Base-by-base conservation (phyloP, 2,888 invertebrate species). In the Arctia plantaginis region DNA sequence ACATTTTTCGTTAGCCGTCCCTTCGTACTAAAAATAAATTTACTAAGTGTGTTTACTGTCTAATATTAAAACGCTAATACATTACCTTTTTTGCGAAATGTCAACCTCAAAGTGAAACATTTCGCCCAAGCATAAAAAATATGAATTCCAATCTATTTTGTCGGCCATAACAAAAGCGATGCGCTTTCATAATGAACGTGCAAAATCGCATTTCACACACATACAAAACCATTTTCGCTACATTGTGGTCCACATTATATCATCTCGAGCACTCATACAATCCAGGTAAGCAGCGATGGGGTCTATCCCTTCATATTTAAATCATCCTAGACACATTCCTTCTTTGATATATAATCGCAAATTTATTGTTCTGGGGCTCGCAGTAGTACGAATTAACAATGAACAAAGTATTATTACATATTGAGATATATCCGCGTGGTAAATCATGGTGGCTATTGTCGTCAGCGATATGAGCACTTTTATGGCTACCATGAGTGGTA, bases 241-340 rank as follows among this genome's bases (percentile, higher is more conserved):
- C 93, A 92, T 93, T 94, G 94, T 94, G 95, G 94, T 93, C 89
- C 91, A 91, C 86, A 91, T 93, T 91, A 93, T 94, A 94, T 92
- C 89, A 89, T 91, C 88, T 81, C 86, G 70, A 87, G 90, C 86
- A 86, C 87, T 89, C 90, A 89, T 90, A 86, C 84, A 90, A 91
- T 92, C 85, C 95, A 95, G 95, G 95, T 95, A 95, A 93, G 94
- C 93, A 93, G 85, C 82, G 85, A 86, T 88, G 91, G 92, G 92
- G 77, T 82, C 91, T 87, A 88, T 69, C 91, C 93, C 91, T 88
- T 86, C 79, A 64, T 77, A 79, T 84, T 93, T 94, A 94, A 95
- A 95, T 95, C 91, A 91, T 83, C 71, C 82, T 80, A 90, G 92
- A 92, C 91, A 91, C 90, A 88, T 92, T 92, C 90, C 89, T 89